phyloP scores from a whole-genome alignment of 2,113 vertebrate genomes.

The Ovis aries region ARS-UI_Ramb_v3.0 NC_056078.1:2878501-2879000 shows the following conservation, averaged over 20 bases:
- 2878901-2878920: not conserved
- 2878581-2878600: not conserved
- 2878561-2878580: not conserved
- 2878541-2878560: not conserved
- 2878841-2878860: not conserved
- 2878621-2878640: not conserved
- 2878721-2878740: not conserved
- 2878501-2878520: not conserved
- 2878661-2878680: not conserved
- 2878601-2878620: not conserved
- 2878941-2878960: not conserved
- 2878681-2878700: not conserved
- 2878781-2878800: not conserved
- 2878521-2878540: not conserved
- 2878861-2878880: not conserved
- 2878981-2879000: not conserved
- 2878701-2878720: not conserved
- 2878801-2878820: not conserved
- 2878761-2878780: not conserved
- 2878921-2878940: not conserved
- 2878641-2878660: not conserved
- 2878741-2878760: not conserved
- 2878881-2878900: not conserved
- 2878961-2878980: rapidly evolving
- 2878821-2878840: not conserved